Conservation (phyloP, 2,888 invertebrate genomes). For the Listrodromus nycthemerus region DNA sequence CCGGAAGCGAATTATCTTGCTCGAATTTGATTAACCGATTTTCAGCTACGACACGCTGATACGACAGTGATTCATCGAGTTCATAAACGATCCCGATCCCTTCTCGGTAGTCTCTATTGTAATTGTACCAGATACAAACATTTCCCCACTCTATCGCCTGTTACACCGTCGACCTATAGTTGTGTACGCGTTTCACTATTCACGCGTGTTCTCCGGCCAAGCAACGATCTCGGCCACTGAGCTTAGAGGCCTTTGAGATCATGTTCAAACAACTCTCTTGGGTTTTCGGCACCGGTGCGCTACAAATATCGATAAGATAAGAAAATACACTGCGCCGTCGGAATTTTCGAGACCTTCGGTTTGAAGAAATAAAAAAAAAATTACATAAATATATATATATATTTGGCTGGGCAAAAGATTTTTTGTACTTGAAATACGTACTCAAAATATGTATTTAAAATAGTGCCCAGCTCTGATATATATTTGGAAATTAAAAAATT, state of each 20-base stretch:
- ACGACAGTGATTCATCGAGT: not conserved
- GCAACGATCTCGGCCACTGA: slow-evolving; percentile 4
- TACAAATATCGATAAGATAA: slow-evolving; percentile 34
- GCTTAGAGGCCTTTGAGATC: slow-evolving; percentile 1
- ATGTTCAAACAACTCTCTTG: slow-evolving; percentile 6
- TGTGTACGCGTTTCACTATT: not conserved
- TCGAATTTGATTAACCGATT: not conserved
- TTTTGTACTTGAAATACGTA: no score
- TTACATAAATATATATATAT: not conserved
- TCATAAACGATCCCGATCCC: slow-evolving; percentile 2
- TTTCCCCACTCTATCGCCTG: not conserved
- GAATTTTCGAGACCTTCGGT: slow-evolving; percentile 7
- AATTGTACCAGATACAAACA: slow-evolving; percentile 7
- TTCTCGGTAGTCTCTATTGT: slow-evolving; percentile 12
- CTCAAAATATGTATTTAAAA: no score
- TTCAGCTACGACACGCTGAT: not conserved
- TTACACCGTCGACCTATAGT: not conserved
- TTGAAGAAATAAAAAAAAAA: not conserved
- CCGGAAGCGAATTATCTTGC: not conserved
- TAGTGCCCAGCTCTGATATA: no score
- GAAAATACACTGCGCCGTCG: not conserved
- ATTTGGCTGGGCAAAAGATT: no score
- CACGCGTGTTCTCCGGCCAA: not conserved
- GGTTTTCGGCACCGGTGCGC: slow-evolving; percentile 13
- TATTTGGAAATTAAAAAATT: not conserved